These are phyloP conservation scores for Phasianus colchicus DNA, from an alignment of 2,113 vertebrate species.

Conservation along the genomic window DNA sequence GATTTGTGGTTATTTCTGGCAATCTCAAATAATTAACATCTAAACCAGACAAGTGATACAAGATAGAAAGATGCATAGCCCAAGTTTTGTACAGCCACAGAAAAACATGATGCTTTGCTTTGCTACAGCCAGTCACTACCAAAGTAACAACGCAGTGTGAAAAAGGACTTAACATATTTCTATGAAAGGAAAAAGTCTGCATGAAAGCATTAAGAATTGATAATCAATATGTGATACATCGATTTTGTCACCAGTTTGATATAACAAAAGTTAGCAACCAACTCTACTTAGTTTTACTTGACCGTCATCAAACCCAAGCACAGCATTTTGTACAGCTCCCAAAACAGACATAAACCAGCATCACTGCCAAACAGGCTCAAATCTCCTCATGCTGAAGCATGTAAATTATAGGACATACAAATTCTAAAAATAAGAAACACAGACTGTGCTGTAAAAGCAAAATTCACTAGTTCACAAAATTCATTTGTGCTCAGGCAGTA, in stretches of 20 bases:
- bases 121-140: background rate
- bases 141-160: background rate
- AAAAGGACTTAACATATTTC: background rate
- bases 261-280: background rate
- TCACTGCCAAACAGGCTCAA: background rate
- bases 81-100: background rate
- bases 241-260: background rate
- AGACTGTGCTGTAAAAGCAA: background rate
- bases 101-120: background rate
- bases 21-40: slow-evolving; percentile 41
- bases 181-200: background rate
- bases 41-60: background rate
- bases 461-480: background rate
- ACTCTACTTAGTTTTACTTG: background rate
- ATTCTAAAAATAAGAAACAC: background rate
- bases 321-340: fast-evolving
- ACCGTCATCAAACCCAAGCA: background rate
- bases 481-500: background rate
- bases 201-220: background rate
- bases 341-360: background rate
- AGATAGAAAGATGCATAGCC: background rate
- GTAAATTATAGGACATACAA: background rate
- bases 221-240: background rate
- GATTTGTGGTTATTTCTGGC: slow-evolving; percentile 27
- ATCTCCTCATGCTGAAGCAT: background rate